phyloP scores from a whole-genome alignment of 1,140 invertebrate species.

The Whitmania pigra region DNA sequence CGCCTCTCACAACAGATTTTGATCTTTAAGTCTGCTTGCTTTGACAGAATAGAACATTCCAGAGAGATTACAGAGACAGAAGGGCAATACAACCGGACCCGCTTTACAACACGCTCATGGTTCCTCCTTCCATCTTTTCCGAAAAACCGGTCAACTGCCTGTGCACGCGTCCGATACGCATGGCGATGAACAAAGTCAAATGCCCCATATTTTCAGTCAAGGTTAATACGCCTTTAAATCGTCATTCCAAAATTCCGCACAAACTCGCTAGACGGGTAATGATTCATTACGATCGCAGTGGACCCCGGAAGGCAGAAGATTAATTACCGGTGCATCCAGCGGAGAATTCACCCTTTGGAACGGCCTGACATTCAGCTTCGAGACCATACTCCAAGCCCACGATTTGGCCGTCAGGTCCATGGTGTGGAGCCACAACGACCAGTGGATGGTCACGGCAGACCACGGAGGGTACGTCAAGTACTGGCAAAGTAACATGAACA shows the following conservation, averaged over 20 bases:
- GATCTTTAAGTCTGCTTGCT: neutral
- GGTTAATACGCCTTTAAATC: constrained; percentile 38
- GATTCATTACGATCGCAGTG: constrained; percentile 48
- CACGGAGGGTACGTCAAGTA: constrained; percentile 98
- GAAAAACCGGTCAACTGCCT: constrained; percentile 95
- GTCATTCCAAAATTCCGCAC: neutral
- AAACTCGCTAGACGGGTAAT: neutral
- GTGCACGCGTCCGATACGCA: constrained; percentile 87
- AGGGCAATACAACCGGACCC: constrained; percentile 76
- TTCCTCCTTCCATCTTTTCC: constrained; percentile 73
- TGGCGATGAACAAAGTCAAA: constrained; percentile 97
- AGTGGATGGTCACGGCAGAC: constrained; percentile 99
- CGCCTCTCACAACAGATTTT: neutral
- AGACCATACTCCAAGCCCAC: constrained; percentile 99
- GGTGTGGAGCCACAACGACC: constrained; percentile 98
- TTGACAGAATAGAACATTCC: constrained; percentile 73
- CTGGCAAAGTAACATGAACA: constrained; percentile 99
- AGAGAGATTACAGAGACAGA: constrained; percentile 73
- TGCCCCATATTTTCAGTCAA: constrained; percentile 97
- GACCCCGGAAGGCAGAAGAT: constrained; percentile 92
- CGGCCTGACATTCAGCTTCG: constrained; percentile 98
- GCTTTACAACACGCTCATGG: constrained; percentile 55
- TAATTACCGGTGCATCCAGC: constrained; percentile 95
- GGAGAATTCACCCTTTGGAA: constrained; percentile 99
- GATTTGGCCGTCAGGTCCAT: constrained; percentile 92